Base-by-base conservation (phyloP, 2,888 invertebrate species). In the Ophraella communa region DNA sequence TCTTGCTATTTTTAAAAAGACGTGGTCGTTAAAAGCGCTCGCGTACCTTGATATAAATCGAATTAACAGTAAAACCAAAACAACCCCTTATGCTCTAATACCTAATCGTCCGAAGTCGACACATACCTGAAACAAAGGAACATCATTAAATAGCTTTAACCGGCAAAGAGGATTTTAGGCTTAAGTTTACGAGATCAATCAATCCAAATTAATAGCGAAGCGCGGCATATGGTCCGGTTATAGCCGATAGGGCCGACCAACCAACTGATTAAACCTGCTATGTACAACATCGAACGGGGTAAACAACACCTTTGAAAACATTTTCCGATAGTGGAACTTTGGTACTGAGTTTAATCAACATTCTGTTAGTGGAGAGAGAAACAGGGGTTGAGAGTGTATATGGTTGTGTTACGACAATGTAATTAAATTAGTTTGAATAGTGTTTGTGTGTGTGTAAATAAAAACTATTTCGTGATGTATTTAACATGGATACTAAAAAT, bases 241-340 rank as follows among this genome's bases (percentile, higher is more conserved):
- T 21, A 47, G 47, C 49, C 45, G 57, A 58, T 58, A 58, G 20
- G 47, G 47, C n/a, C 39, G n/a, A 44, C 58, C 58, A 27, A 8
- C 51, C 24, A 24, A 27, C 58, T 59, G 51, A 59, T 59, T 59
- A 51, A 51, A 49, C 35, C 51, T n/a, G 14, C 51, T 59, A 30
- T 59, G 47, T 59, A 49, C n/a, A 39, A 33, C 47, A 49, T 20
- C 24, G 23, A 14, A 35, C 47, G 23, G 27, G 47, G 47, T 30
- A 35, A 58, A 58, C 57, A 58, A 58, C 51, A 58, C 58, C 51
- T 58, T 44, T 51, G 57, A 57, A 45, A 45, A 47, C 55, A 55
- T 44, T 55, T 55, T 55, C 52, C 53, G 33, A 53, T 56, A 4
- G 56, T n/a, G 35, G 35, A 35, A 35, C n/a, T n/a, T 35, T 35